Conservation (phyloP, 2,113 vertebrate genomes). For the Semnornis frantzii region DNA sequence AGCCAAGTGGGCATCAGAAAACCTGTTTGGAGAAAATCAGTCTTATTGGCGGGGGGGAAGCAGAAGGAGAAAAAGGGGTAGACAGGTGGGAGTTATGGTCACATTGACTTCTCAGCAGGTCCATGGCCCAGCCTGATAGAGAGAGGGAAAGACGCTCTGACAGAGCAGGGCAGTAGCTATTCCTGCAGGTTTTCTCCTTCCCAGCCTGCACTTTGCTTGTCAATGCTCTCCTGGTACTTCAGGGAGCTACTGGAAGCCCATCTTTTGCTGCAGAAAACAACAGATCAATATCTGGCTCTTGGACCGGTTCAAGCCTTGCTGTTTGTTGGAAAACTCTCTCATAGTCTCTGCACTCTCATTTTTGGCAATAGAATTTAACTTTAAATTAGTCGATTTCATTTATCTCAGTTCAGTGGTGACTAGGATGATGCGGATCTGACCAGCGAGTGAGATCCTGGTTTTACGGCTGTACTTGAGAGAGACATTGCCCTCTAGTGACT, state of each 20-base stretch:
- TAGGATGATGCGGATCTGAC: neutral
- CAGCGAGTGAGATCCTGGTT: neutral
- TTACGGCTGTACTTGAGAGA: fast-evolving
- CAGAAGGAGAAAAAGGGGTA: neutral
- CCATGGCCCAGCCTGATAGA: neutral
- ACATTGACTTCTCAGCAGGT: fast-evolving
- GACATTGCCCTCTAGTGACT: constrained; percentile 50
- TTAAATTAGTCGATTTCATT: neutral
- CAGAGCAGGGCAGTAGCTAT: neutral
- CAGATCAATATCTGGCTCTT: neutral
- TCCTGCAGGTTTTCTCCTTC: neutral
- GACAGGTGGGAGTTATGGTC: neutral
- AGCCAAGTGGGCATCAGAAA: neutral
- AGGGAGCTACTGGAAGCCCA: neutral
- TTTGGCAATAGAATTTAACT: neutral
- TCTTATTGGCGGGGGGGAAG: fast-evolving
- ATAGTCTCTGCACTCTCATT: neutral
- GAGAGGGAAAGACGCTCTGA: neutral
- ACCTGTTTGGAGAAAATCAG: neutral
- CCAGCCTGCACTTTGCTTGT: neutral
- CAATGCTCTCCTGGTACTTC: neutral
- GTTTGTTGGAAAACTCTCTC: constrained; percentile 26
- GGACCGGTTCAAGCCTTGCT: neutral
- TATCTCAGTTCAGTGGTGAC: neutral
- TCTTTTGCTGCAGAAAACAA: neutral